Conservation (phyloP, 1,140 invertebrate species). For the Eueides isabella region DNA sequence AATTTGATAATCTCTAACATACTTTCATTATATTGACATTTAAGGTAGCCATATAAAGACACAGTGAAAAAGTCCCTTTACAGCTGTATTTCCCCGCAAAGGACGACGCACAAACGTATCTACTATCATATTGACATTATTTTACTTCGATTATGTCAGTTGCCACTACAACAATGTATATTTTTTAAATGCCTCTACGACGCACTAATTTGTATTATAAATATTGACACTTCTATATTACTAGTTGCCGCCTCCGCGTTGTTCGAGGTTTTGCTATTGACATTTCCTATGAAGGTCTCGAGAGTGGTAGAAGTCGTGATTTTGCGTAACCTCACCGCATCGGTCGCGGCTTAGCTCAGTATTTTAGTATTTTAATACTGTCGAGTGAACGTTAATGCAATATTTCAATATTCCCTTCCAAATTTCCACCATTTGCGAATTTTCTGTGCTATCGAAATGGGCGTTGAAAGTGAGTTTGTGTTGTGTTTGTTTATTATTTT, state of each 20-base stretch:
- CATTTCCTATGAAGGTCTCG: slow-evolving; percentile 72
- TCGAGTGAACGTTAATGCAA: slow-evolving; percentile 34
- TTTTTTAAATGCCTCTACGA: background rate
- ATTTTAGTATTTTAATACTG: slow-evolving; percentile 46
- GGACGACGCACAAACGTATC: background rate
- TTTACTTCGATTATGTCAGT: background rate
- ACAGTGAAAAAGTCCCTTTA: background rate
- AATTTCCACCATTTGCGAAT: slow-evolving; percentile 12
- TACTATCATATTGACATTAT: background rate
- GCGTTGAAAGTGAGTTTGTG: slow-evolving; percentile 61
- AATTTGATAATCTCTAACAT: too few relatives aligned
- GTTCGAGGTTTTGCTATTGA: slow-evolving; percentile 71
- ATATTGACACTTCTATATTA: slow-evolving; percentile 30
- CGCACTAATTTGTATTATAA: slow-evolving; percentile 8
- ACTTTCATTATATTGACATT: too few relatives aligned
- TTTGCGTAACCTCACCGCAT: slow-evolving; percentile 75
- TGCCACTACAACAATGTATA: background rate
- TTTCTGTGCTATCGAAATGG: slow-evolving; percentile 50
- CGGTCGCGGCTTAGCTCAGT: slow-evolving; percentile 50
- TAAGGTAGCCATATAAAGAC: background rate
- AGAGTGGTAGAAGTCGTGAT: slow-evolving; percentile 65
- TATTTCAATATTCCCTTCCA: slow-evolving; percentile 15
- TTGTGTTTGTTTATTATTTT: background rate
- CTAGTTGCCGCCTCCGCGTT: slow-evolving; percentile 48
- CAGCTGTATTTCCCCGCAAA: background rate